Percentiles rank a stretch among this genome's conserved stretches.
Evolutionary conservation across 2,797 vertebrate genomes (phyloP).

Genomic region (Diplodus puntazzo): DNA sequence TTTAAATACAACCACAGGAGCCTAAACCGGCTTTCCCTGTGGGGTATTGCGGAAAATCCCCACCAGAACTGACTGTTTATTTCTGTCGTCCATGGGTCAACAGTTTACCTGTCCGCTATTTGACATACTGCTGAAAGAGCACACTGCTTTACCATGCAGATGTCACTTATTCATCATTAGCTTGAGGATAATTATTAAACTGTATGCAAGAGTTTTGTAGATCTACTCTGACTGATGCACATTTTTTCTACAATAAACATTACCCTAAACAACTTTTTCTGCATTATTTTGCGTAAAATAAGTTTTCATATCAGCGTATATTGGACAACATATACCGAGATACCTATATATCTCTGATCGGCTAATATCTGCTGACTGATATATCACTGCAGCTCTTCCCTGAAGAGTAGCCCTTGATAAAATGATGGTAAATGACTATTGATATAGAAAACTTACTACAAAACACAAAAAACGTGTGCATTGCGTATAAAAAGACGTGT

Average conservation of each 20-base stretch:
- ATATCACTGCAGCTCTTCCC: too few relatives aligned
- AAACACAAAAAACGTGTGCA: background rate
- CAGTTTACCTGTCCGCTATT: constrained; percentile 1
- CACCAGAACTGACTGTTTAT: background rate
- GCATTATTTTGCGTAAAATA: too few relatives aligned
- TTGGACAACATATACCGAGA: too few relatives aligned
- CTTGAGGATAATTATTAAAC: background rate
- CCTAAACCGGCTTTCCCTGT: background rate
- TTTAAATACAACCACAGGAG: background rate
- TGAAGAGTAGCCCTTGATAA: background rate
- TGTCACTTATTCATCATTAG: background rate
- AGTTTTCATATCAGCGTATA: too few relatives aligned
- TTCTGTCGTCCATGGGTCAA: background rate
- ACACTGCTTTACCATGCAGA: background rate
- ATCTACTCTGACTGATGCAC: too few relatives aligned
- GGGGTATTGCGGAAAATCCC: background rate
- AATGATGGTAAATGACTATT: background rate
- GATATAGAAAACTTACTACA: background rate
- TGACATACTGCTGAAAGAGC: background rate
- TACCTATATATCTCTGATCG: too few relatives aligned
- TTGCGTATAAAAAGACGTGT: background rate
- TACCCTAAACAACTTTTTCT: too few relatives aligned
- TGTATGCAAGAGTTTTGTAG: background rate
- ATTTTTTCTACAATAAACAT: too few relatives aligned
- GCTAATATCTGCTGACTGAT: too few relatives aligned